Evolutionary conservation across 1,140 invertebrate species (phyloP).

Genomic region (Atta colombica): DNA sequence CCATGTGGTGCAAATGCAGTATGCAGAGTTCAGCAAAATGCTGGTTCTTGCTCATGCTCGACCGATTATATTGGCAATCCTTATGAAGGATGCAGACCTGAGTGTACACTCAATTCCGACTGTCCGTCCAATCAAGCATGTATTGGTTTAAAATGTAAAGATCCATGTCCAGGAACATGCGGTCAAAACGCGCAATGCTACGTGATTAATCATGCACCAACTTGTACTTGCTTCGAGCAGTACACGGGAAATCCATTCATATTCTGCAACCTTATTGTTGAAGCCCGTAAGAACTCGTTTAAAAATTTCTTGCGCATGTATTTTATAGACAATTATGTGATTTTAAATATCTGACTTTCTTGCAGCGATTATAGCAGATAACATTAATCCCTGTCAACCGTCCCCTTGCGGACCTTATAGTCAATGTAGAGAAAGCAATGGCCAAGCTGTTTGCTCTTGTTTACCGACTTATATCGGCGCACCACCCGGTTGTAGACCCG

Average conservation of each 20-base stretch:
- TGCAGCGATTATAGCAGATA: slow-evolving; percentile 75
- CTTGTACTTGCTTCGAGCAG: slow-evolving; percentile 85
- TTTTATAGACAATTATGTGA: neutral
- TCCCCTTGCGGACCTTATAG: slow-evolving; percentile 94
- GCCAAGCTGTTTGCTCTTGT: slow-evolving; percentile 90
- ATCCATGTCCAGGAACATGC: slow-evolving; percentile 90
- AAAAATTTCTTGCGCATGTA: neutral
- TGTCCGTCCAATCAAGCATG: slow-evolving; percentile 91
- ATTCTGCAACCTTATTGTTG: slow-evolving; percentile 75
- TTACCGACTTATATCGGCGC: slow-evolving; percentile 90
- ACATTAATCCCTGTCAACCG: slow-evolving; percentile 89
- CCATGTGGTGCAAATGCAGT: slow-evolving; percentile 89
- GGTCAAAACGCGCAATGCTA: slow-evolving; percentile 82
- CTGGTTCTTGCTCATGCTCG: slow-evolving; percentile 87
- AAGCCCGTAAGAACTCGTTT: slow-evolving; percentile 57
- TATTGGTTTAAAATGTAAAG: slow-evolving; percentile 90
- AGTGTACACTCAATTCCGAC: slow-evolving; percentile 91
- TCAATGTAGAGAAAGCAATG: slow-evolving; percentile 90
- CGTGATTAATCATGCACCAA: slow-evolving; percentile 84
- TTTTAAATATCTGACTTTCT: slow-evolving; percentile 13
- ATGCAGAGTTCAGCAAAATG: slow-evolving; percentile 86
- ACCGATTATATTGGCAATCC: slow-evolving; percentile 84
- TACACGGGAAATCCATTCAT: slow-evolving; percentile 91
- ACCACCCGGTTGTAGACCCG: slow-evolving; percentile 92
- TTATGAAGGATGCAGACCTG: slow-evolving; percentile 90